Evolutionary conservation across 1,140 invertebrate species (phyloP).

Genomic region (Sweltsa coloradensis): DNA sequence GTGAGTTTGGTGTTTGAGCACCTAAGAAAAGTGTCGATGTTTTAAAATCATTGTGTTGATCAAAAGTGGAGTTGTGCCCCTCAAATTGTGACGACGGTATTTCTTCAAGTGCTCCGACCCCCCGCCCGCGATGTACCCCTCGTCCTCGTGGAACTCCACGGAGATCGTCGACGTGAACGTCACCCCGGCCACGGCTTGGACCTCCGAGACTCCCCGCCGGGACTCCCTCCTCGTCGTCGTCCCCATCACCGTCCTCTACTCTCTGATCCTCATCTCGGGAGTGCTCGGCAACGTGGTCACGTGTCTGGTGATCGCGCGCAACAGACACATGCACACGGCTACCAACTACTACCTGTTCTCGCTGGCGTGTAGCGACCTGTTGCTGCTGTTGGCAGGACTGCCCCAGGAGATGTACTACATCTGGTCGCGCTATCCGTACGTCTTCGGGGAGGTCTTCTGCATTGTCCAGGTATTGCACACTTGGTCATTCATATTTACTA

Average conservation of each 20-base stretch:
- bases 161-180: neutral
- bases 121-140: too few relatives aligned
- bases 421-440: constrained; percentile 75
- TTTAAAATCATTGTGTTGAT: too few relatives aligned
- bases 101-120: too few relatives aligned
- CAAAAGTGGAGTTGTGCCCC: too few relatives aligned
- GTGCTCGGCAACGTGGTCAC: constrained; percentile 84
- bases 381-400: constrained; percentile 67
- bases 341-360: constrained; percentile 87
- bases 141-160: too few relatives aligned
- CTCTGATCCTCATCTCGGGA: constrained; percentile 72
- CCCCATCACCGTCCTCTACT: constrained; percentile 69
- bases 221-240: constrained; percentile 59
- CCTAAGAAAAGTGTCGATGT: too few relatives aligned
- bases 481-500: neutral
- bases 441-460: constrained; percentile 77
- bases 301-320: constrained; percentile 82
- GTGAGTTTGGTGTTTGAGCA: too few relatives aligned
- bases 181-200: neutral
- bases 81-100: too few relatives aligned
- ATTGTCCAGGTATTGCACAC: constrained; percentile 43
- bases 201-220: constrained; percentile 29
- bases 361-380: constrained; percentile 82
- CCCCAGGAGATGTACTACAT: constrained; percentile 77
- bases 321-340: constrained; percentile 82